Evolutionary conservation across 1,140 invertebrate species (phyloP).

Genomic region (Drosophila littoralis): DNA sequence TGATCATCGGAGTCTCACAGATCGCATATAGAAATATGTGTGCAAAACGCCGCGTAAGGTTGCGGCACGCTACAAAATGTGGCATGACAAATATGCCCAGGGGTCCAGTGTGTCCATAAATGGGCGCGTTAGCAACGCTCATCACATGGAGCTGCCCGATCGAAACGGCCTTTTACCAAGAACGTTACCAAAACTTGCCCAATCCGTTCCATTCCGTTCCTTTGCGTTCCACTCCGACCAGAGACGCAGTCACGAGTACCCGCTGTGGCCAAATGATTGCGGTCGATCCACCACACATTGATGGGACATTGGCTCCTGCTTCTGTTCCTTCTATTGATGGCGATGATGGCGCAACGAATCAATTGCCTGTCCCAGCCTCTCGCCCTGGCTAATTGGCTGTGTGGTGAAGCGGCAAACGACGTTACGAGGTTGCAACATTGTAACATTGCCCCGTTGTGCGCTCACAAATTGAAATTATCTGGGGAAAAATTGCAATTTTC

Average conservation of each 20-base stretch:
- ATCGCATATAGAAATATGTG: slow-evolving; percentile 40
- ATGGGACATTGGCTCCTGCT: slow-evolving; percentile 3
- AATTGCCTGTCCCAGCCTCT: slow-evolving; percentile 48
- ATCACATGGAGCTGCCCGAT: slow-evolving; percentile 48
- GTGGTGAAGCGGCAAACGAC: slow-evolving; percentile 12
- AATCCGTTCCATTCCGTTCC: slow-evolving; percentile 8
- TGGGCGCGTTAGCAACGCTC: slow-evolving; percentile 57
- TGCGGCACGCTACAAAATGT: slow-evolving; percentile 41
- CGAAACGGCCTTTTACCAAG: background rate
- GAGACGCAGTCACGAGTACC: slow-evolving; percentile 37
- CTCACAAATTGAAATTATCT: slow-evolving; percentile 56
- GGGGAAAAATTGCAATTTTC: slow-evolving; percentile 74
- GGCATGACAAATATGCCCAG: slow-evolving; percentile 38
- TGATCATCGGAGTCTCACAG: slow-evolving; percentile 3
- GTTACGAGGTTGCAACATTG: slow-evolving; percentile 24
- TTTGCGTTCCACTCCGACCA: slow-evolving; percentile 4
- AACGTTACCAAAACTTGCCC: background rate
- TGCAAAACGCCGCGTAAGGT: slow-evolving; percentile 50
- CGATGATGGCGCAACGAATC: slow-evolving; percentile 73
- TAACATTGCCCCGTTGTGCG: slow-evolving; percentile 28
- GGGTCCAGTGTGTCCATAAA: slow-evolving; percentile 15
- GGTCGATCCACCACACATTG: slow-evolving; percentile 63
- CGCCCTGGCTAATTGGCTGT: slow-evolving; percentile 34
- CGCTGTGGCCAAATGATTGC: slow-evolving; percentile 79
- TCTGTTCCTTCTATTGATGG: background rate